Evolutionary conservation across 2,888 invertebrate species (phyloP), one percentile per base, ranked within the genome.

Genomic region (Lepetodrilus schrolli): DNA sequence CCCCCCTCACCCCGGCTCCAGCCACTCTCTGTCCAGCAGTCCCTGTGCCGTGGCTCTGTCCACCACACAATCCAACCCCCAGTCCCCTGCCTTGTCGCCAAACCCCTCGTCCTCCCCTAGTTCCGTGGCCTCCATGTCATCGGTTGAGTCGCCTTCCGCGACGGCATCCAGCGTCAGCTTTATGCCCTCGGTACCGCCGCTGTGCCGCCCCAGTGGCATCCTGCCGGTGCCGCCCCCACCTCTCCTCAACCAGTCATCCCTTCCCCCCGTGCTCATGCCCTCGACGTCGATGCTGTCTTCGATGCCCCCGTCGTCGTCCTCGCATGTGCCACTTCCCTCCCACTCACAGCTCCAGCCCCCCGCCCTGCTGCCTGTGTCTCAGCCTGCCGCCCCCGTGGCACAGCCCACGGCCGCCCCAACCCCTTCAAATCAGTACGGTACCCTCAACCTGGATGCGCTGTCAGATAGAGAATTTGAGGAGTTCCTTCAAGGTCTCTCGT

Each of bases 401-500:
- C n/a, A n/a, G n/a, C n/a, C n/a, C n/a, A n/a, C n/a, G n/a, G n/a
- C n/a, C n/a, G n/a, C n/a, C n/a, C n/a, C n/a, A n/a, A n/a, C n/a
- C n/a, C n/a, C n/a, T n/a, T n/a, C n/a, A n/a, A 38, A 70, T 50
- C 73, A 73, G n/a, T 58, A 48, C 74, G 66, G 68, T 37, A 74
- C 73, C 49, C 75, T 75, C 17, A 84, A 82, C 48, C 73, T 81
- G 47, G 80, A 80, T 70, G 78, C 78, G 10, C 71, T 80, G 68
- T 78, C 82, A 4, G 86, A 86, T 66, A 72, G 81, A 13, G 86
- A 86, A 75, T 85, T 86, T 73, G 86, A 86, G 65, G 85, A 86
- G 23, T 86, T 86, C 69, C 76, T 86, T 17, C 80, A 85, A 66
- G 85, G 85, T 38, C 75, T 86, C 26, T 80, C 78, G 0, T 82